A percentile compares a stretch with the other conserved stretches of the same genome.
phyloP scores from a whole-genome alignment of 2,888 invertebrate genomes.

The Pterostichus madidus region DNA sequence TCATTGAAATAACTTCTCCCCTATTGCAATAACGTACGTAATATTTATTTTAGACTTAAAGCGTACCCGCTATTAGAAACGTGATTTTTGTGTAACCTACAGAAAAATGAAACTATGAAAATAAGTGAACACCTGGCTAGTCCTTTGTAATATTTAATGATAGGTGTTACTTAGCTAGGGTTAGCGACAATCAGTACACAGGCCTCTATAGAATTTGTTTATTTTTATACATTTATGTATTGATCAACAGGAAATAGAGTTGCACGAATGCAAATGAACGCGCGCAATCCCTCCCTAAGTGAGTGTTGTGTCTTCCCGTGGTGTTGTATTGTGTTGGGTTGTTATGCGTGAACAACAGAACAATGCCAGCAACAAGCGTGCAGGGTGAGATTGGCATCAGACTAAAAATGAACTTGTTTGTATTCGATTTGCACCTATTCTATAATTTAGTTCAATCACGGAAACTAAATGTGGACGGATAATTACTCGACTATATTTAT shows the following conservation, averaged over 20 bases:
- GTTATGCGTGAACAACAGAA: slow-evolving; percentile 22
- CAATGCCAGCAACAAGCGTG: neutral
- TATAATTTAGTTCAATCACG: slow-evolving; percentile 41
- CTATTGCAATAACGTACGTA: no score
- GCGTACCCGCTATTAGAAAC: neutral
- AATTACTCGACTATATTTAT: neutral
- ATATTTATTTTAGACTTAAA: no score
- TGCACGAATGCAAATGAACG: no score
- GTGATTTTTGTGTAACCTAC: slow-evolving; percentile 30
- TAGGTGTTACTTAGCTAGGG: slow-evolving; percentile 52
- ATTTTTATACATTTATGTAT: neutral
- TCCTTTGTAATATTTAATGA: slow-evolving; percentile 54
- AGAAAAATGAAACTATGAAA: slow-evolving; percentile 38
- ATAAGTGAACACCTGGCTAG: slow-evolving; percentile 56
- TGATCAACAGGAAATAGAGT: no score
- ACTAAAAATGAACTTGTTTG: slow-evolving; percentile 49
- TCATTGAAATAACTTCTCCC: no score
- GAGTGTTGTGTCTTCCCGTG: no score
- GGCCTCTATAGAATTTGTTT: slow-evolving; percentile 6
- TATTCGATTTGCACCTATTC: slow-evolving; percentile 61
- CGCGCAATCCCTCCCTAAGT: no score
- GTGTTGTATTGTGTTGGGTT: neutral
- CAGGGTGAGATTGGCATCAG: slow-evolving; percentile 54
- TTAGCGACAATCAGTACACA: slow-evolving; percentile 54
- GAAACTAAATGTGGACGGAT: slow-evolving; percentile 4